Conservation (phyloP, 2,113 vertebrate genomes). For the Chunga burmeisteri region DNA sequence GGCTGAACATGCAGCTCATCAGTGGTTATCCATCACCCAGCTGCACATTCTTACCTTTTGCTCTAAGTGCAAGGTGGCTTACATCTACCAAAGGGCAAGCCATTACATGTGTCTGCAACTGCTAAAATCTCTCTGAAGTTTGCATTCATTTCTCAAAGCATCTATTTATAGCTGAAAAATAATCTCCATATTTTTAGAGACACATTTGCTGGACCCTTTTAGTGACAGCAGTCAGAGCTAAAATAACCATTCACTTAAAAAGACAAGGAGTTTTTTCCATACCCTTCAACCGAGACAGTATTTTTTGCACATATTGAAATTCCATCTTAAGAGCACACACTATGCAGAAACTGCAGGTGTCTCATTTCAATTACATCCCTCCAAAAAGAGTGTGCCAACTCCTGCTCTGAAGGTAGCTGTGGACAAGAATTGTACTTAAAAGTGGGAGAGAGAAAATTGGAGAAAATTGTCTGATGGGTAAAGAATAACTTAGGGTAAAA, state of each 20-base stretch:
- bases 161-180: constrained; percentile 53
- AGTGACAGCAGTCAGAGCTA: constrained; percentile 11
- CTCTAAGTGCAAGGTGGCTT: constrained; percentile 6
- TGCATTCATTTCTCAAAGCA: neutral
- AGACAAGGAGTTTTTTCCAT: constrained; percentile 17
- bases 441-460: neutral
- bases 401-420: neutral
- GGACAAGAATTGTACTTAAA: neutral
- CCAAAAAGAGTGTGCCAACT: neutral
- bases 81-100: neutral
- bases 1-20: rapidly evolving
- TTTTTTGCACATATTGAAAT: neutral
- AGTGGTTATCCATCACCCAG: neutral
- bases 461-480: neutral
- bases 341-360: neutral
- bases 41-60: neutral
- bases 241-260: constrained; percentile 29
- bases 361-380: neutral
- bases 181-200: constrained; percentile 49
- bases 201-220: constrained; percentile 28
- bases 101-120: neutral
- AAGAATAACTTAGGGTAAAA: neutral
- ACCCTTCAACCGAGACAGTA: neutral
- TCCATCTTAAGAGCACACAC: neutral
- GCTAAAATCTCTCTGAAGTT: constrained; percentile 20